Conservation (phyloP, 2,888 invertebrate genomes). For the Melieria crassipennis region DNA sequence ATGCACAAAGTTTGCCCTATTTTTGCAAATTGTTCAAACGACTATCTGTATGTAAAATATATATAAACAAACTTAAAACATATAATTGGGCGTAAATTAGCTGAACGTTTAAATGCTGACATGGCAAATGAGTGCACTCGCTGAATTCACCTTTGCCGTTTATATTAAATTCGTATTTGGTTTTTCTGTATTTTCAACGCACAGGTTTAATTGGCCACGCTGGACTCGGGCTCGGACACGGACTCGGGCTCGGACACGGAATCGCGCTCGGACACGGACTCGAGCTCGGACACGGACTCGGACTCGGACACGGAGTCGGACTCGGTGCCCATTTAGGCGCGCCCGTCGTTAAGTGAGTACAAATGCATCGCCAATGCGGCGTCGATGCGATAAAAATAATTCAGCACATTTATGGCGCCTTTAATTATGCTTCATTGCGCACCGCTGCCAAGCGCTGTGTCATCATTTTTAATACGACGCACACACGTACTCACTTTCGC, state of each 20-base stretch:
- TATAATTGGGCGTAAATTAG: no score
- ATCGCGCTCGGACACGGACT: conserved; percentile 44
- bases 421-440: neutral
- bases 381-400: neutral
- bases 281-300: conserved; percentile 49
- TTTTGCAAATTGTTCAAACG: no score
- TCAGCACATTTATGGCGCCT: neutral
- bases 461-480: no score
- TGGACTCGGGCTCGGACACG: conserved; percentile 29
- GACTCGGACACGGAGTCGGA: conserved; percentile 44
- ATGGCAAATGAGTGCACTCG: no score
- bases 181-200: neutral
- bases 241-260: conserved; percentile 46
- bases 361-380: neutral
- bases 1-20: no score
- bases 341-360: conserved; percentile 61
- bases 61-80: no score
- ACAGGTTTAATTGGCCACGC: no score
- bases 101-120: no score
- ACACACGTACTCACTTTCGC: neutral
- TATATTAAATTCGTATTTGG: neutral
- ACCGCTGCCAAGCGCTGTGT: conserved; percentile 6
- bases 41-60: no score
- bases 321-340: conserved; percentile 55
- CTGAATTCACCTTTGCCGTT: no score